phyloP scores from a whole-genome alignment of 2,797 vertebrate species.

The Cyclura pinguis region DNA sequence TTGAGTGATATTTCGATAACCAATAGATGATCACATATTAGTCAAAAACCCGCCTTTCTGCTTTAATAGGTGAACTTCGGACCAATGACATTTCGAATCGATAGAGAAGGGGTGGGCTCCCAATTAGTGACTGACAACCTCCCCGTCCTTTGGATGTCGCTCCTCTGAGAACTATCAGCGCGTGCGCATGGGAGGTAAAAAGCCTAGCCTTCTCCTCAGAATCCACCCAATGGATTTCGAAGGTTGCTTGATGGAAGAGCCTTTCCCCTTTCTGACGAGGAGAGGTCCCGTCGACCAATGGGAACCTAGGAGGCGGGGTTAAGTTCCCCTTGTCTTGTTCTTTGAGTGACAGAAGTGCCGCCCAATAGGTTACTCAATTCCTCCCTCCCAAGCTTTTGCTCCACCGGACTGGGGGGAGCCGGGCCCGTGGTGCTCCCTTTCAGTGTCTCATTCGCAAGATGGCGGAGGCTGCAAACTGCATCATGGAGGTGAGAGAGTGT shows the following conservation, averaged over 20 bases:
- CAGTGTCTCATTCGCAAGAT: slow-evolving; percentile 52
- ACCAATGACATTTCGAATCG: neutral
- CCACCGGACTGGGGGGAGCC: slow-evolving; percentile 19
- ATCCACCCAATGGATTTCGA: neutral
- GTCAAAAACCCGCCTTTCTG: neutral
- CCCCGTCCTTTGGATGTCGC: neutral
- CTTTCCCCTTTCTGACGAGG: neutral
- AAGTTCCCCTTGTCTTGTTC: too few species aligned
- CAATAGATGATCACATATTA: neutral
- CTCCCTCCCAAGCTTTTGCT: neutral
- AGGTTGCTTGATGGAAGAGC: neutral
- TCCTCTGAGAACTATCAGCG: neutral
- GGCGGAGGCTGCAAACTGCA: slow-evolving; percentile 54
- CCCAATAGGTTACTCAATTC: neutral
- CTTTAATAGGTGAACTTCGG: neutral
- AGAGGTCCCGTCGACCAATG: neutral
- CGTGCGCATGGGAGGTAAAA: neutral
- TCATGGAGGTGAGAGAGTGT: slow-evolving; percentile 44
- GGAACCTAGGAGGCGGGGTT: neutral
- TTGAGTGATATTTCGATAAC: neutral
- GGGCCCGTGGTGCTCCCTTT: slow-evolving; percentile 15
- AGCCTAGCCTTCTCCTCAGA: too few species aligned
- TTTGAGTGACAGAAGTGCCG: neutral
- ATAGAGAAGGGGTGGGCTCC: neutral
- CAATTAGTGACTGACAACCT: neutral